phyloP scores from a whole-genome alignment of 1,140 invertebrate genomes.

The Anastrepha obliqua region DNA sequence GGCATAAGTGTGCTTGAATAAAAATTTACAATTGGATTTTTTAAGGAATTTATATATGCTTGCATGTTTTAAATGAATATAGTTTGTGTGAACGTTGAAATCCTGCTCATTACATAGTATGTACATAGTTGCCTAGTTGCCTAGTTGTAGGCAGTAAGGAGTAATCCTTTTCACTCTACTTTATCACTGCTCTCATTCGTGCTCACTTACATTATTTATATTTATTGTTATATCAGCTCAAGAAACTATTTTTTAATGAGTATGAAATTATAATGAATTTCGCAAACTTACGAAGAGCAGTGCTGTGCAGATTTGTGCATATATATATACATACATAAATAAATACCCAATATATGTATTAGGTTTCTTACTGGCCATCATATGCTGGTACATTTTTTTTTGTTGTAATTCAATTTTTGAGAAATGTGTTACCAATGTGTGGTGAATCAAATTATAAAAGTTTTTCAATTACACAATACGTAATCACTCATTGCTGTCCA shows the following conservation, averaged over 20 bases:
- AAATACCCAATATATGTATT: neutral
- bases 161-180: neutral
- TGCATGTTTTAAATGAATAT: no score
- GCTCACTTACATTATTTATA: neutral
- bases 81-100: no score
- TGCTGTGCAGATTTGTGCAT: neutral
- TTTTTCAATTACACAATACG: neutral
- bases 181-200: neutral
- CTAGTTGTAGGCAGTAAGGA: neutral
- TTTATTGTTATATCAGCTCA: neutral
- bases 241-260: conserved; percentile 11
- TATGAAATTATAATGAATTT: conserved; percentile 18
- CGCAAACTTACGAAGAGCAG: neutral
- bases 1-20: no score
- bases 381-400: neutral
- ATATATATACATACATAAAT: neutral
- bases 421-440: neutral
- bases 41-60: no score
- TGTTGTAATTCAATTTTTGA: neutral
- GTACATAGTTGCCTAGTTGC: neutral
- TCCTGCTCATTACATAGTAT: no score
- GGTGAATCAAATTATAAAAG: neutral
- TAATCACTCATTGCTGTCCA: neutral
- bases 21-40: no score
- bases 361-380: neutral